These are phyloP conservation scores for Punctoribates punctum DNA, from an alignment of 2,888 invertebrate genomes.

Conservation along the genomic window DNA sequence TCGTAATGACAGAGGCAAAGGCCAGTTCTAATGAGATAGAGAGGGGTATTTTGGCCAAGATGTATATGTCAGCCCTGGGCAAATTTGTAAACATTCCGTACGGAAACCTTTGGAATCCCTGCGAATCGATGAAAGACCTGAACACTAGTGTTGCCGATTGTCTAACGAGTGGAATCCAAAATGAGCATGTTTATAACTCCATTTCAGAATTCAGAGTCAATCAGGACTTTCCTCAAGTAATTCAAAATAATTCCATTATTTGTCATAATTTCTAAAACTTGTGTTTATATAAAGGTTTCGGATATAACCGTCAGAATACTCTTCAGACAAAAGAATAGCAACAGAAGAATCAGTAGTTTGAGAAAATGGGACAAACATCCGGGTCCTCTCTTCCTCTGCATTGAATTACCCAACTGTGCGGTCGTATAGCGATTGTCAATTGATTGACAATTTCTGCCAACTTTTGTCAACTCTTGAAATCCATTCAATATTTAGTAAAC, in stretches of 20 bases:
- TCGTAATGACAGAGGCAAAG: neutral
- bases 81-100: slow-evolving; percentile 8
- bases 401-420: neutral
- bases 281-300: neutral
- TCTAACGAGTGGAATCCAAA: neutral
- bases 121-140: slow-evolving; percentile 5
- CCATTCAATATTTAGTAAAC: too few relatives aligned
- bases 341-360: slow-evolving; percentile 5
- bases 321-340: neutral
- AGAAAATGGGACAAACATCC: slow-evolving; percentile 20
- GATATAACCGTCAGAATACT: neutral
- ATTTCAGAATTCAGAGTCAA: neutral
- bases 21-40: neutral
- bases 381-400: slow-evolving; percentile 3
- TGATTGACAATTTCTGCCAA: too few relatives aligned
- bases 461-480: too few relatives aligned
- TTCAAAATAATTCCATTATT: neutral
- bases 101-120: neutral
- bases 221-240: slow-evolving; percentile 16
- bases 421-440: neutral
- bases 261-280: neutral
- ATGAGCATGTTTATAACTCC: neutral
- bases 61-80: slow-evolving; percentile 15
- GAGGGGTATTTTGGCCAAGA: slow-evolving; percentile 15
- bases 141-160: neutral